Percentiles rank a stretch among this genome's conserved stretches.
These are phyloP conservation scores for Onychostruthus taczanowskii DNA, from an alignment of 2,113 vertebrate species.

Conservation along the genomic window DNA sequence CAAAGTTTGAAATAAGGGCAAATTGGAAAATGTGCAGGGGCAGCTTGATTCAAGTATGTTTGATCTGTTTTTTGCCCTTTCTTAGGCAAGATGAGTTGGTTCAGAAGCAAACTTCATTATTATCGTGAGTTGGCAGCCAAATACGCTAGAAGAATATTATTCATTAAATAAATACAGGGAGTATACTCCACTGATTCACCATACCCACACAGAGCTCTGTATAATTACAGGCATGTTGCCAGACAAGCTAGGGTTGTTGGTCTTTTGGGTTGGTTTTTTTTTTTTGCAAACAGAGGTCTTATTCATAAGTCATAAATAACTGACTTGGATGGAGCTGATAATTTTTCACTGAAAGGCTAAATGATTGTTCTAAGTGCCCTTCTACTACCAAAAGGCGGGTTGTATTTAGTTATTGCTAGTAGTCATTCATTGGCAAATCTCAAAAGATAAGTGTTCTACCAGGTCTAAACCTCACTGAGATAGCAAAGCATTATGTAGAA, in stretches of 20 bases:
- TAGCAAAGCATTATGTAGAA: neutral
- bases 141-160: neutral
- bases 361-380: neutral
- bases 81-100: constrained; percentile 28
- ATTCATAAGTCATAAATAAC: constrained; percentile 37
- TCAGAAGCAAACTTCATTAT: constrained; percentile 29
- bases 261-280: neutral
- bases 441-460: neutral
- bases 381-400: neutral
- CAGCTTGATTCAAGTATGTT: neutral
- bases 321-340: neutral
- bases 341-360: neutral
- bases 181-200: constrained; percentile 25
- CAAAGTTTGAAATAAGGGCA: neutral
- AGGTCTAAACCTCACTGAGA: neutral
- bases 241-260: neutral
- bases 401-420: neutral
- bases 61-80: neutral
- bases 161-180: constrained; percentile 54
- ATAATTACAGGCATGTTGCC: constrained; percentile 48
- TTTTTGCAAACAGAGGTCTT: constrained; percentile 2
- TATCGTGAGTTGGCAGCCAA: neutral
- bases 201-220: neutral
- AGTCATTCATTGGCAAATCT: neutral
- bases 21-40: neutral